Conservation (phyloP, 2,888 invertebrate species). For the Mesorhabditis spiculigera region DNA sequence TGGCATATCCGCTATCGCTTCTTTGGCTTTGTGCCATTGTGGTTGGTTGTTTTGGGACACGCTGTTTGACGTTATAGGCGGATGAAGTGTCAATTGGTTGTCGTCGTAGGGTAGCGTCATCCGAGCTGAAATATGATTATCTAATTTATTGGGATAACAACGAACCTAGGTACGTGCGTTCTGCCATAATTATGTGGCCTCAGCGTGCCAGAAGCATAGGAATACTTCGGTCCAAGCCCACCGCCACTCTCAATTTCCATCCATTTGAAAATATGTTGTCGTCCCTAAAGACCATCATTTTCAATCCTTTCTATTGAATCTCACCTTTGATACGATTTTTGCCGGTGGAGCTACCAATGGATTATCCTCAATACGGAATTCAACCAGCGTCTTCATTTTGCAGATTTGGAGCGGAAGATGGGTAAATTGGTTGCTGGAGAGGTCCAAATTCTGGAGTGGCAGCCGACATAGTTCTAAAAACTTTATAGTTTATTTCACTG, state of each 20-base stretch:
- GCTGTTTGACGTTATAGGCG: not conserved
- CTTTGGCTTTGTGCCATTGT: not conserved
- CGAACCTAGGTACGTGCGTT: not conserved
- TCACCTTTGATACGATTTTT: slow-evolving; percentile 22
- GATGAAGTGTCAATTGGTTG: no score
- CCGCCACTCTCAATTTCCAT: not conserved
- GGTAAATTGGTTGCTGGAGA: slow-evolving; percentile 28
- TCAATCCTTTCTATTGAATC: not conserved
- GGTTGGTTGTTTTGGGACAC: not conserved
- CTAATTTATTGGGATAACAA: not conserved
- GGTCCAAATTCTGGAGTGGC: slow-evolving; percentile 28
- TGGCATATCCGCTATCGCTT: slow-evolving; percentile 4
- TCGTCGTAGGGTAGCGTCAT: no score
- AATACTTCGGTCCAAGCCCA: not conserved
- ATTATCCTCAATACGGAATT: slow-evolving; percentile 18
- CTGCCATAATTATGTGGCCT: not conserved
- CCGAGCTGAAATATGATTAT: not conserved
- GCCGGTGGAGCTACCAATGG: slow-evolving; percentile 23
- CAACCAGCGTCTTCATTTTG: slow-evolving; percentile 26
- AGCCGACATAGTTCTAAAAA: slow-evolving; percentile 24
- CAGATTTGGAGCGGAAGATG: slow-evolving; percentile 28
- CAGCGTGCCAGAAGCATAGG: not conserved
- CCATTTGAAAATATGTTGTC: slow-evolving; percentile 3
- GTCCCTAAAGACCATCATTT: not conserved
- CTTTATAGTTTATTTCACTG: not conserved